A percentile compares a stretch with the other conserved stretches of the same genome.
These are phyloP conservation scores for Alectura lathami DNA, from an alignment of 2,113 vertebrate genomes.

Conservation along the genomic window DNA sequence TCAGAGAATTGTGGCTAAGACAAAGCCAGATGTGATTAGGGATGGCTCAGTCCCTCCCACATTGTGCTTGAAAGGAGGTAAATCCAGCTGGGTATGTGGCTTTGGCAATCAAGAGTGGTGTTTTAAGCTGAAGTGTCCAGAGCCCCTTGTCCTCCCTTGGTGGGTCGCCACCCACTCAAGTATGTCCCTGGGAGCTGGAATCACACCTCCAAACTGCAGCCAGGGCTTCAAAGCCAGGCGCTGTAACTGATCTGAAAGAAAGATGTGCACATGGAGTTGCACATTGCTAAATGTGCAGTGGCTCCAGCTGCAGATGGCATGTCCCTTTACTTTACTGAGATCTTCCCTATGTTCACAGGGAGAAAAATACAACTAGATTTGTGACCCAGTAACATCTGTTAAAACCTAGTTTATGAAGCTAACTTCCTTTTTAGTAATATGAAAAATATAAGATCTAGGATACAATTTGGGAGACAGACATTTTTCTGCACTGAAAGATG, in stretches of 20 bases:
- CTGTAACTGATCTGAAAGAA: neutral
- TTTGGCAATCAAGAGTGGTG: neutral
- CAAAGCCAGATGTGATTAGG: neutral
- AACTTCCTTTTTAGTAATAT: neutral
- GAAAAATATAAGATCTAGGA: neutral
- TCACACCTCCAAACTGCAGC: neutral
- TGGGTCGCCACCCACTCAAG: neutral
- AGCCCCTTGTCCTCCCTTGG: neutral
- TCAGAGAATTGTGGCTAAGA: neutral
- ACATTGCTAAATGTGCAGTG: neutral
- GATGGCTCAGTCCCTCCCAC: neutral
- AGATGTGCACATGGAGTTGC: neutral
- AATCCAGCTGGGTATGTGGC: rapidly evolving
- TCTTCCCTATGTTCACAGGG: neutral
- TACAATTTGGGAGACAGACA: neutral
- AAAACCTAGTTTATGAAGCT: neutral
- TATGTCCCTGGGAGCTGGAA: neutral
- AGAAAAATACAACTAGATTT: neutral
- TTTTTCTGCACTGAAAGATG: neutral
- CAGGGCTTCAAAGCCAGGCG: neutral
- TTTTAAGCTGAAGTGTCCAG: neutral
- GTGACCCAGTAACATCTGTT: neutral
- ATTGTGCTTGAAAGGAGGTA: neutral
- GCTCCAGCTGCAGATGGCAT: neutral
- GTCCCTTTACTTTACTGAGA: neutral